These are phyloP conservation scores for Homarus americanus DNA, from an alignment of 1,140 invertebrate genomes.

Conservation along the genomic window DNA sequence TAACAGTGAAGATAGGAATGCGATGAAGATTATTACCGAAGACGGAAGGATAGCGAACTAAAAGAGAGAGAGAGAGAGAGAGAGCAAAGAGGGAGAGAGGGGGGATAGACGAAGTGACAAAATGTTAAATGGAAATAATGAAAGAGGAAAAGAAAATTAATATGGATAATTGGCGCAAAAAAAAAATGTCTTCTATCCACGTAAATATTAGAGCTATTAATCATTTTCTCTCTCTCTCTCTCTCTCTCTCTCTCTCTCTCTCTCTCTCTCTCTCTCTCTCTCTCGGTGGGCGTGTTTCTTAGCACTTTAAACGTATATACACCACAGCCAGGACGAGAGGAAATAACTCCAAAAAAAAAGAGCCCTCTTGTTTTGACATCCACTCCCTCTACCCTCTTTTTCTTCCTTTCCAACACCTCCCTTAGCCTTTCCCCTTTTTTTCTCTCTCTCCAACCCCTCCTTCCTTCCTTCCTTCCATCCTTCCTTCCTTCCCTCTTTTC, in stretches of 20 bases:
- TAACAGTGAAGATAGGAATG: no score
- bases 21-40: no score
- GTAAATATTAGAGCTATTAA: conserved; percentile 23
- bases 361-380: background rate
- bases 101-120: background rate
- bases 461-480: background rate
- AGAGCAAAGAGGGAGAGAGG: conserved; percentile 14
- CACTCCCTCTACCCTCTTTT: background rate
- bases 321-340: background rate
- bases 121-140: background rate
- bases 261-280: no score
- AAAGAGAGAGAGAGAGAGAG: background rate
- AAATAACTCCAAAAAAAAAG: background rate
- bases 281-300: background rate
- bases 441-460: background rate
- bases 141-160: background rate
- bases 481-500: background rate
- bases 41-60: background rate
- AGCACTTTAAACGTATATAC: background rate
- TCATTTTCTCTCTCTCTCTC: conserved; percentile 1
- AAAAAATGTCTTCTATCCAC: background rate
- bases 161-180: background rate
- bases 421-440: background rate
- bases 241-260: background rate
- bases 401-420: background rate